Evolutionary conservation across 2,888 invertebrate genomes (phyloP).

Genomic region (Zygaena filipendulae): DNA sequence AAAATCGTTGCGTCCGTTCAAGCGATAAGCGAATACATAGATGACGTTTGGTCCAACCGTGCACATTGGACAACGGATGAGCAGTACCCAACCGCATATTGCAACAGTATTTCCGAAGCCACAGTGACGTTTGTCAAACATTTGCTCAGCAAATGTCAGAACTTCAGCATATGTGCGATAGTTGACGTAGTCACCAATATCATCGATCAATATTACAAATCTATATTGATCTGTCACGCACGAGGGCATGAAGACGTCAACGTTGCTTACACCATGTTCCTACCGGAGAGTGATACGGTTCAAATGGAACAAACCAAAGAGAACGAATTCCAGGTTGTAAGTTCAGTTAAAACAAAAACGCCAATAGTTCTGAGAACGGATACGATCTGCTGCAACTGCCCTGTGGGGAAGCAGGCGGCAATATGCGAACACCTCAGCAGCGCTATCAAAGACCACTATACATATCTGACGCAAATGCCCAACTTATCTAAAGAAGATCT

Average conservation of each 20-base stretch:
- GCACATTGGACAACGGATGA: slow-evolving; percentile 16
- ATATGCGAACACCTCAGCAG: slow-evolving; percentile 27
- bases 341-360: slow-evolving; percentile 4
- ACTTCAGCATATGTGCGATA: slow-evolving; percentile 21
- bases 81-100: not conserved
- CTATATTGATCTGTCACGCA: slow-evolving; percentile 19
- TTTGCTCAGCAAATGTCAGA: slow-evolving; percentile 19
- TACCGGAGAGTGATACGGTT: slow-evolving; percentile 12
- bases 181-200: slow-evolving; percentile 25
- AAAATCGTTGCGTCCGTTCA: slow-evolving; percentile 5
- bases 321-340: slow-evolving; percentile 15
- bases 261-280: slow-evolving; percentile 16
- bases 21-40: slow-evolving; percentile 11
- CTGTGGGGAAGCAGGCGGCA: slow-evolving; percentile 18
- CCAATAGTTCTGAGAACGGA: slow-evolving; percentile 20
- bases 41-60: slow-evolving; percentile 16
- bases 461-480: slow-evolving; percentile 10
- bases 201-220: slow-evolving; percentile 22
- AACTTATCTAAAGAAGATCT: slow-evolving; percentile 14
- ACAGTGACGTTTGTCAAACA: slow-evolving; percentile 13
- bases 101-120: not conserved
- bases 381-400: slow-evolving; percentile 26
- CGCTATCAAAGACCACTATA: slow-evolving; percentile 15
- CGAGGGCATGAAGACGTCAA: slow-evolving; percentile 7
- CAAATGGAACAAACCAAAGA: slow-evolving; percentile 5